A percentile compares a stretch with the other conserved stretches of the same genome.
These are phyloP conservation scores for Chlorospingus flavigularis DNA, from an alignment of 2,797 vertebrate species.

Conservation along the genomic window DNA sequence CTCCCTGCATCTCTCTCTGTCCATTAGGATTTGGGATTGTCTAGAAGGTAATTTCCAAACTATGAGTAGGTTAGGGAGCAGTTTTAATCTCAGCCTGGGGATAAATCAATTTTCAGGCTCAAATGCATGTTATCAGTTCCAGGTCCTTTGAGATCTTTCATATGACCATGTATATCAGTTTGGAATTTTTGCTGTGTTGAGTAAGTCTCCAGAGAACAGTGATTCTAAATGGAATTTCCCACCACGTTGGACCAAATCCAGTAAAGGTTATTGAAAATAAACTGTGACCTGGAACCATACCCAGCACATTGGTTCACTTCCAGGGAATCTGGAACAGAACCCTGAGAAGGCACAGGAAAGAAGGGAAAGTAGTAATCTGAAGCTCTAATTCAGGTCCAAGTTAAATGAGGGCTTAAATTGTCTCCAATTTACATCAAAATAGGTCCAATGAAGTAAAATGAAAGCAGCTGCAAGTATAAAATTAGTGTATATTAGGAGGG, in stretches of 20 bases:
- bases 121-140: not conserved
- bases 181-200: not conserved
- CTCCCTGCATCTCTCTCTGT: not conserved
- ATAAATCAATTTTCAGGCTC: not conserved
- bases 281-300: constrained; percentile 42
- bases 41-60: not conserved
- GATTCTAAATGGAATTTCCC: constrained; percentile 15
- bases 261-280: constrained; percentile 37
- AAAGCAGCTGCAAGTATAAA: constrained; percentile 40
- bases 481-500: not conserved
- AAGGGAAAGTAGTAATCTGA: constrained; percentile 22
- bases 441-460: constrained; percentile 16
- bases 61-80: not conserved
- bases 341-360: not conserved
- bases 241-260: not conserved
- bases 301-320: not conserved
- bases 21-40: not conserved
- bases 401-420: constrained; percentile 21
- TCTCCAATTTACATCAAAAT: constrained; percentile 13
- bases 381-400: constrained; percentile 31
- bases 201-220: not conserved
- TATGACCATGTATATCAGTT: not conserved
- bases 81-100: not conserved
- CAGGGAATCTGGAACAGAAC: constrained; percentile 21
- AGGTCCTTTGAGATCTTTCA: not conserved